Percentiles rank a stretch among this genome's conserved stretches.
These are phyloP conservation scores for Enteromius treurensis DNA, from an alignment of 2,797 vertebrate genomes.

Conservation along the genomic window DNA sequence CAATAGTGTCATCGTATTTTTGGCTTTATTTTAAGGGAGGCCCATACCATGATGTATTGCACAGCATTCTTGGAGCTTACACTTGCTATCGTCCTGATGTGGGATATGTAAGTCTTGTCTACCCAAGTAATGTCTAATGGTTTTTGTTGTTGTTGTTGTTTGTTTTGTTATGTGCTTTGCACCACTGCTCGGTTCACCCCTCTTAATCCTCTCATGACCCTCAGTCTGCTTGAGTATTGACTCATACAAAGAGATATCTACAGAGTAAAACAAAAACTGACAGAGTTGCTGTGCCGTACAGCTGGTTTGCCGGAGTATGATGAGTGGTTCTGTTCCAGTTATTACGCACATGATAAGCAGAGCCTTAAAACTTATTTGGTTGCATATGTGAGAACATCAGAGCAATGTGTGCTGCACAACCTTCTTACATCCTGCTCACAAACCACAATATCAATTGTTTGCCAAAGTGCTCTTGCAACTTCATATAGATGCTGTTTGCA, in stretches of 20 bases:
- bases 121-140: background rate
- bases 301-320: conserved; percentile 12
- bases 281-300: background rate
- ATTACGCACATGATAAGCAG: background rate
- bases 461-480: background rate
- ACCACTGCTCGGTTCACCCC: background rate
- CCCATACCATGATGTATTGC: conserved; percentile 91
- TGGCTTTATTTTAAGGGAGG: conserved; percentile 81
- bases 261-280: background rate
- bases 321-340: background rate
- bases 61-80: conserved; percentile 96
- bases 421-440: conserved; percentile 7
- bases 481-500: background rate
- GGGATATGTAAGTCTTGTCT: conserved; percentile 87
- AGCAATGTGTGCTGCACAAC: background rate
- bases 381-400: background rate
- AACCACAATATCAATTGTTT: conserved; percentile 5
- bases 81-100: conserved; percentile 97
- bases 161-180: background rate
- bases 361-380: background rate
- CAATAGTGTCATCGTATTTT: background rate
- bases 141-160: background rate
- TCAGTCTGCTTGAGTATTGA: conserved; percentile 2
- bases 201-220: background rate
- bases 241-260: background rate